Base-by-base conservation (phyloP, 2,888 invertebrate species). In the Anagyrus pseudococci region DNA sequence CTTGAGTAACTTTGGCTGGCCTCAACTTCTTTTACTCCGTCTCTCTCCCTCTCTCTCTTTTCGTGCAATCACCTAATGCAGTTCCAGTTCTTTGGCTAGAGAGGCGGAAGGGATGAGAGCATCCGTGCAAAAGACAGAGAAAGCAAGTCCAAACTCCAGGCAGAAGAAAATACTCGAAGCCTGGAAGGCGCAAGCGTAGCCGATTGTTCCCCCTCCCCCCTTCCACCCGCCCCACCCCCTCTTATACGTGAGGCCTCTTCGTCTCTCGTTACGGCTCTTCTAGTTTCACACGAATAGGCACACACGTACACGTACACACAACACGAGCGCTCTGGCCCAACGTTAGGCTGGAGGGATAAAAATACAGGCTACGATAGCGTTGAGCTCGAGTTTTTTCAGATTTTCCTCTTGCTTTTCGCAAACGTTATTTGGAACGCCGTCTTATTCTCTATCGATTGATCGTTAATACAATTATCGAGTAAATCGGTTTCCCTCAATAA, bases 1-100 rank as follows among this genome's bases (percentile, higher is more conserved):
- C n/a, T 44, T 26, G 40, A 25, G 40, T 20, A 54, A 41, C n/a
- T n/a, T n/a, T n/a, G n/a, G n/a, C n/a, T n/a, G n/a, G n/a, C n/a
- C 8, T 3, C 10, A 15, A 2, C 17, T 52, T 37, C 33, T 37
- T 8, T 37, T 37, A 2, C 33, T 37, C 8, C 8, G 13, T 37
- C 33, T 37, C 15, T 29, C 10, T 4, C 29, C 10, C 29, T 29
- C 15, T 15, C 15, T 37, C 15, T 37, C 15, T 15, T 67, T 63
- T 53, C 64, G 66, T 71, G 73, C 76, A 77, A 77, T 77, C 77
- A 73, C 70, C 74, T 77, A 76, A 77, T 77, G 77, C 73, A 74
- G 71, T 69, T 67, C 58, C 73, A 74, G 71, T 69, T 67, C 58
- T 52, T 50, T 48, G 33, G 64, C 67, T 48, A 58, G 43, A 8